These are phyloP conservation scores for Todiramphus saurophagus DNA, from an alignment of 2,113 vertebrate genomes.

Conservation along the genomic window DNA sequence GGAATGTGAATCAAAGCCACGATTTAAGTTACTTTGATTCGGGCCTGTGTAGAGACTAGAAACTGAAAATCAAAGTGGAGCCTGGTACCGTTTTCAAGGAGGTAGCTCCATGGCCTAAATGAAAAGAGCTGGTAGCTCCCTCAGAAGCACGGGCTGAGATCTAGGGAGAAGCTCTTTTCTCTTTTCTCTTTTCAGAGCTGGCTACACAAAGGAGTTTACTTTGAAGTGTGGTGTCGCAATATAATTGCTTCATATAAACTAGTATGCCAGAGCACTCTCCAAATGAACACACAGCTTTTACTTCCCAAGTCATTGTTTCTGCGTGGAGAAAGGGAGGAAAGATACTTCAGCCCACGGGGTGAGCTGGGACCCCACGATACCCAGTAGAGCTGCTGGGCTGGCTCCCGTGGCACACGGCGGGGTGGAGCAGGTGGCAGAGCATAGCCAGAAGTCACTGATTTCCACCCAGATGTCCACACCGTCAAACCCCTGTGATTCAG, in stretches of 20 bases:
- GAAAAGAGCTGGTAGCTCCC: slow-evolving; percentile 1
- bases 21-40: slow-evolving; percentile 23
- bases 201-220: not conserved
- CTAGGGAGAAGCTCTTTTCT: not conserved
- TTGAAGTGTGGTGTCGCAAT: not conserved
- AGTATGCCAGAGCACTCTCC: not conserved
- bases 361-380: not conserved
- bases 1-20: not conserved
- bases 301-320: accelerated
- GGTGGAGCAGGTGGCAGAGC: not conserved
- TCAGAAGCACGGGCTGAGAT: not conserved
- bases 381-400: not conserved
- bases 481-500: not conserved
- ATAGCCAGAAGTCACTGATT: not conserved
- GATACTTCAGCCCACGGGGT: accelerated
- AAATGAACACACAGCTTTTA: not conserved
- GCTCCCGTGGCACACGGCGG: not conserved
- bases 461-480: not conserved
- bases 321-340: not conserved
- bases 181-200: slow-evolving; percentile 10
- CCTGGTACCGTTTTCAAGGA: slow-evolving; percentile 7
- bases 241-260: not conserved
- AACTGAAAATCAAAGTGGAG: slow-evolving; percentile 27
- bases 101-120: not conserved
- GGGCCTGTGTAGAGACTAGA: not conserved